Percentiles rank a stretch among this genome's conserved stretches.
Conservation (phyloP, 1,140 invertebrate genomes). For the Ips nitidus region DNA sequence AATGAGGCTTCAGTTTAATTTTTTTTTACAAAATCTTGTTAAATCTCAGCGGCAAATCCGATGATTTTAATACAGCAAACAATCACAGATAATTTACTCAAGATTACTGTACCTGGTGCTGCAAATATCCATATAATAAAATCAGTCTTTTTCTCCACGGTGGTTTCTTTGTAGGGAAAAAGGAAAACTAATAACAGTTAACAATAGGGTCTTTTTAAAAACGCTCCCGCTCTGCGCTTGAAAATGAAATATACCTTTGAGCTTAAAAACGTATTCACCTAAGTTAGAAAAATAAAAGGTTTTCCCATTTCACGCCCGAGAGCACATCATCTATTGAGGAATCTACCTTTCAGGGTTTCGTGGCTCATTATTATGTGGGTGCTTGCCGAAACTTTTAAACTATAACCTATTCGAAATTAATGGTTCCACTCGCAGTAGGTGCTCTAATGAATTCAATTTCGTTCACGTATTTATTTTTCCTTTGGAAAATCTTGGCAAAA, state of each 20-base stretch:
- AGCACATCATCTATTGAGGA: slow-evolving; percentile 15
- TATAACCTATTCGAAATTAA: too few species aligned
- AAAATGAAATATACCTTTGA: slow-evolving; percentile 21
- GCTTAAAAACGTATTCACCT: slow-evolving; percentile 21
- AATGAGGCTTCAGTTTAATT: too few species aligned
- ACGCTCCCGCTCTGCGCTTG: slow-evolving; percentile 12
- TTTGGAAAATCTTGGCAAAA: background rate
- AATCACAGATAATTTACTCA: background rate
- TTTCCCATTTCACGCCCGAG: slow-evolving; percentile 20
- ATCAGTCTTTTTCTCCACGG: slow-evolving; percentile 7
- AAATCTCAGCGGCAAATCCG: too few species aligned
- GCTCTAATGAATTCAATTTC: too few species aligned
- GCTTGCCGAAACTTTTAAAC: background rate
- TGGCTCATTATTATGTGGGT: slow-evolving; percentile 9
- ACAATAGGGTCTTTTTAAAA: slow-evolving; percentile 13
- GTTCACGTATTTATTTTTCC: too few species aligned
- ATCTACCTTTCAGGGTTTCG: background rate
- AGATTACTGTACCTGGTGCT: slow-evolving; percentile 12
- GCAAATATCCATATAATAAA: slow-evolving; percentile 4
- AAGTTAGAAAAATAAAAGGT: slow-evolving; percentile 22
- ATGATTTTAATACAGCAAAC: background rate
- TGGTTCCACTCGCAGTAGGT: too few species aligned
- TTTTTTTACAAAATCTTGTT: too few species aligned
- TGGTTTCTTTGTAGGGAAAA: slow-evolving; percentile 11
- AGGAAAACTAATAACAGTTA: slow-evolving; percentile 24